These are phyloP conservation scores for Felis chaus DNA, from an alignment of 2,113 vertebrate genomes.

Conservation along the genomic window DNA sequence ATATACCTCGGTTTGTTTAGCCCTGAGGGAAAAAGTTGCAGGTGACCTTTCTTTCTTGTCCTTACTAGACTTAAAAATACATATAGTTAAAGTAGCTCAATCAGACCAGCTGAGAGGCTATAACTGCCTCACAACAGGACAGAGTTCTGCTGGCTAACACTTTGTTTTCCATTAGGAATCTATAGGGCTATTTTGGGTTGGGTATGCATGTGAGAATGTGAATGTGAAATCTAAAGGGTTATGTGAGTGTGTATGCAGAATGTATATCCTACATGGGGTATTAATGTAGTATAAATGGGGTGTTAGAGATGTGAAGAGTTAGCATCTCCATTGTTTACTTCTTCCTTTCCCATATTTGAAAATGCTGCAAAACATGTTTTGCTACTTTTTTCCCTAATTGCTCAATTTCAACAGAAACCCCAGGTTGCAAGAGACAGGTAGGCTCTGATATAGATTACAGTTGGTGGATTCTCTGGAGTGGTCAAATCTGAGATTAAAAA, in stretches of 20 bases:
- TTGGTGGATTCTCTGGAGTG: neutral
- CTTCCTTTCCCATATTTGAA: neutral
- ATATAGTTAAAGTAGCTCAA: neutral
- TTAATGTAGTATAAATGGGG: neutral
- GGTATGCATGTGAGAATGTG: neutral
- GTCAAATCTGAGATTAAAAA: neutral
- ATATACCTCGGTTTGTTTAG: conserved; percentile 36
- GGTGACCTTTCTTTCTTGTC: conserved; percentile 40
- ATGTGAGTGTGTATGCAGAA: neutral
- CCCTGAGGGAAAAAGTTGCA: conserved; percentile 28
- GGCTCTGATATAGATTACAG: neutral
- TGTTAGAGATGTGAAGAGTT: neutral
- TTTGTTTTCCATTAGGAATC: neutral
- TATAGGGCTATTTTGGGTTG: neutral
- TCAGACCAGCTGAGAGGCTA: neutral
- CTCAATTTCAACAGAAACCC: neutral
- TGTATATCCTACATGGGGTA: neutral
- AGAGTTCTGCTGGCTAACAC: neutral
- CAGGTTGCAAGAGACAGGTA: neutral
- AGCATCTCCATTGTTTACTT: neutral
- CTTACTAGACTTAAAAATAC: conserved; percentile 14
- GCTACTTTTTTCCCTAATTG: neutral
- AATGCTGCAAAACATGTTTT: neutral
- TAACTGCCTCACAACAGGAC: neutral
- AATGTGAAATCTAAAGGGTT: neutral